phyloP scores from a whole-genome alignment of 2,888 invertebrate genomes.

The Ectropis crepuscularia region DNA sequence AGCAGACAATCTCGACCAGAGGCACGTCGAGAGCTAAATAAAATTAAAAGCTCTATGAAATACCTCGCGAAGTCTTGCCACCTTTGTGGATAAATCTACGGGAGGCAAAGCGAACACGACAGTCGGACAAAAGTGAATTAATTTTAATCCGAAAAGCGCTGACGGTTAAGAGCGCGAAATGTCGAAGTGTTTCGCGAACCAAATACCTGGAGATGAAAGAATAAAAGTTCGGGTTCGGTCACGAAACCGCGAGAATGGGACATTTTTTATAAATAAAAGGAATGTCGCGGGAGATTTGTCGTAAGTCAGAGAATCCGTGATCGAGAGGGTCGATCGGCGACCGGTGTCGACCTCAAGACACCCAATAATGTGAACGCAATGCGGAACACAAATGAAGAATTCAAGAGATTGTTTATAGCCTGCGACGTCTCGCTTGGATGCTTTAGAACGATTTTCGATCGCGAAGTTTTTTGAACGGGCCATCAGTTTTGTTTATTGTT shows the following conservation, averaged over 20 bases:
- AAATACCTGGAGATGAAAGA: conserved; percentile 40
- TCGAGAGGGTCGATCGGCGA: conserved; percentile 55
- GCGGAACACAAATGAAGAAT: conserved; percentile 65
- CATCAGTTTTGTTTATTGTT: conserved; percentile 41
- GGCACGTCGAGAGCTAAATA: conserved; percentile 54
- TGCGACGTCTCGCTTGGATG: conserved; percentile 48
- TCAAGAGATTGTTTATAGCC: conserved; percentile 63
- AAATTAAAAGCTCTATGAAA: conserved; percentile 66
- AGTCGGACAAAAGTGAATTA: conserved; percentile 40
- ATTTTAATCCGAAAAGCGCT: conserved; percentile 41
- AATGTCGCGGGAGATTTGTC: conserved; percentile 55
- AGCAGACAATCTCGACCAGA: conserved; percentile 54
- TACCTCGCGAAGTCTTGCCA: conserved; percentile 53
- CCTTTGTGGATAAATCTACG: conserved; percentile 50
- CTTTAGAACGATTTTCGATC: conserved; percentile 39
- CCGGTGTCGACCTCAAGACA: conserved; percentile 56
- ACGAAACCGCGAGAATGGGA: conserved; percentile 34
- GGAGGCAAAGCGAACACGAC: conserved; percentile 34
- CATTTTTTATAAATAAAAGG: conserved; percentile 44
- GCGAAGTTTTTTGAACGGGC: conserved; percentile 38
- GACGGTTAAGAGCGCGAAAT: conserved; percentile 39
- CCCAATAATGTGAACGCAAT: conserved; percentile 63
- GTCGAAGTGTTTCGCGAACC: conserved; percentile 19
- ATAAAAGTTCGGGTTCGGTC: conserved; percentile 42
- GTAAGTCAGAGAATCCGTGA: conserved; percentile 57